Base-by-base conservation (phyloP, 2,888 invertebrate genomes). In the Selenia dentaria region DNA sequence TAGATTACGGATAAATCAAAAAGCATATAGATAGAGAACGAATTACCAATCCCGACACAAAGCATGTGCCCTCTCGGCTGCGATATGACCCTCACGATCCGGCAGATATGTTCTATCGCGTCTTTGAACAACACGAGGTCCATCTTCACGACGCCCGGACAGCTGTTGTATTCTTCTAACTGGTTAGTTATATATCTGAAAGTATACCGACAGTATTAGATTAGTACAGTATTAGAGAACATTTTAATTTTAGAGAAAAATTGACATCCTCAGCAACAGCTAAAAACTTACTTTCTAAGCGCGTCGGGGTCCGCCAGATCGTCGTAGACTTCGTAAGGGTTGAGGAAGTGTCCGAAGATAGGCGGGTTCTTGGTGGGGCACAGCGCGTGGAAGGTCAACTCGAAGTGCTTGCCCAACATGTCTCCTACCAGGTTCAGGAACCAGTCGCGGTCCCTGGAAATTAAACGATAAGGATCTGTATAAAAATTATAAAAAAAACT, bases 101-200 rank as follows among this genome's bases (percentile, higher is more conserved):
- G 93, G 49, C 95, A 94, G 40, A 97, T 92, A 78, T 97, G 97
- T 64, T 96, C 95, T 28, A 97, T 94, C 6, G 97, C 97, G 70
- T 97, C 97, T 61, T 93, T 94, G 80, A 97, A 97, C 47, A 97
- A 91, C 3, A 97, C 96, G 48, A 97, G 82, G 74, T 96, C 94
- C 93, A 97, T 94, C 62, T 93, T 92, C 2, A 95, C 92, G 13
- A 95, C 94, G 0, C 96, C 96, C 0, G 96, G 95, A 6, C 93
- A 93, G 33, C 92, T 92, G 82, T 97, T 97, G 83, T 97, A 96
- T 64, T 96, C 95, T 32, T 94, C 94, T 87, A 96, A 87, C 62
- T 93, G 92, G 33, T 84, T 84, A 22, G 86, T 58, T 64, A 94
- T 91, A 65, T 91, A 87, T 51, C 89, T 89, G 51, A 16, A 16